These are phyloP conservation scores for Chromis chromis DNA, from an alignment of 2,797 vertebrate genomes.

Conservation along the genomic window DNA sequence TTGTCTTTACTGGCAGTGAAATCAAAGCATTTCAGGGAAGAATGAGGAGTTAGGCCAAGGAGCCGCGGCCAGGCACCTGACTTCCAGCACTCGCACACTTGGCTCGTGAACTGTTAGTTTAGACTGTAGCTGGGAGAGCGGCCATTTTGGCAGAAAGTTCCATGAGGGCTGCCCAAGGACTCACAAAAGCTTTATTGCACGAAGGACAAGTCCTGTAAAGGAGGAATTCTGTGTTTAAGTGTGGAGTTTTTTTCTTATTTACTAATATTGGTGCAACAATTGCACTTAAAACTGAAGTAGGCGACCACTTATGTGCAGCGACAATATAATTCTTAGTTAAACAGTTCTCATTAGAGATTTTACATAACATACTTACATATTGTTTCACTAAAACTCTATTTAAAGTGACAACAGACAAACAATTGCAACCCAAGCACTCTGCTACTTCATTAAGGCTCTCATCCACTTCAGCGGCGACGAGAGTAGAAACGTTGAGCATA, in stretches of 20 bases:
- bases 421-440: slow-evolving; percentile 14
- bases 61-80: slow-evolving; percentile 26
- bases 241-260: slow-evolving; percentile 7
- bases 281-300: not conserved
- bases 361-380: slow-evolving; percentile 42
- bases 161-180: slow-evolving; percentile 31
- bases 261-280: slow-evolving; percentile 9
- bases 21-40: slow-evolving; percentile 28
- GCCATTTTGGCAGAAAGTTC: slow-evolving; percentile 52
- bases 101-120: slow-evolving; percentile 44
- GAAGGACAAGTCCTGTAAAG: slow-evolving; percentile 39
- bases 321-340: slow-evolving; percentile 20
- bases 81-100: slow-evolving; percentile 39
- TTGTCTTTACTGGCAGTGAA: slow-evolving; percentile 32
- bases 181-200: slow-evolving; percentile 39
- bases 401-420: slow-evolving; percentile 39
- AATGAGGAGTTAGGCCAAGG: slow-evolving; percentile 17
- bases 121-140: slow-evolving; percentile 33
- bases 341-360: slow-evolving; percentile 46
- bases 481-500: slow-evolving; percentile 10
- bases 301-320: not conserved
- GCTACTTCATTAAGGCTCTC: slow-evolving; percentile 46
- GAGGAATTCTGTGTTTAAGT: not conserved
- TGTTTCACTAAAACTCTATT: slow-evolving; percentile 32
- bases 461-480: slow-evolving; percentile 33